Evolutionary conservation across 2,888 invertebrate genomes (phyloP).

Genomic region (Chloromyia formosa): DNA sequence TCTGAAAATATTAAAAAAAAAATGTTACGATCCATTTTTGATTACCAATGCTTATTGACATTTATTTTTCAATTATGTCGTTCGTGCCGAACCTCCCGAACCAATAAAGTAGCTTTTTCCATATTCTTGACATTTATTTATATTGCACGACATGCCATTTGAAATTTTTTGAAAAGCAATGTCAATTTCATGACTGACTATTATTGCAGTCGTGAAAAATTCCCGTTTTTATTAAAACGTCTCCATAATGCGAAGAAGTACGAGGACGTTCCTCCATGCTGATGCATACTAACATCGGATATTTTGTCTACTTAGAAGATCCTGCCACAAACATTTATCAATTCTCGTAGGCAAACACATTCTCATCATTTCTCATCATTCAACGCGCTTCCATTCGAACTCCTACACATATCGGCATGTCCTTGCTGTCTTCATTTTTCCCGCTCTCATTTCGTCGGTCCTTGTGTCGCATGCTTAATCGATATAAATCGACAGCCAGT

Average conservation of each 20-base stretch:
- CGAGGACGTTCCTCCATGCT: not conserved
- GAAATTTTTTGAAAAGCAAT: constrained; percentile 24
- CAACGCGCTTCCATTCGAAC: not conserved
- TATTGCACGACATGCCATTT: constrained; percentile 20
- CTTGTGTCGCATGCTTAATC: constrained; percentile 24
- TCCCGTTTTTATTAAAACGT: constrained; percentile 35
- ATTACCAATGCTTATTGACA: too few species aligned
- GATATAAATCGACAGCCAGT: constrained; percentile 30
- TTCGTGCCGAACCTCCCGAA: too few species aligned
- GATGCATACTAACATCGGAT: constrained; percentile 15
- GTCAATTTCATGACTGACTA: constrained; percentile 36
- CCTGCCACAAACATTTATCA: constrained; percentile 38
- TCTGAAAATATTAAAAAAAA: too few species aligned
- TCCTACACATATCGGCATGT: not conserved
- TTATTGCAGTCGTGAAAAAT: constrained; percentile 34
- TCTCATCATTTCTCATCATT: constrained; percentile 40
- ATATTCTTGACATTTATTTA: not conserved
- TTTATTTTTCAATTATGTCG: too few species aligned
- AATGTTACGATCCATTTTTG: too few species aligned
- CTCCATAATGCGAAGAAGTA: not conserved
- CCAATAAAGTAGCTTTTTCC: too few species aligned
- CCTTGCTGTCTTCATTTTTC: constrained; percentile 30
- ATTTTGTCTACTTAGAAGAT: constrained; percentile 34
- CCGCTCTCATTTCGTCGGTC: not conserved
- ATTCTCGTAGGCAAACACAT: constrained; percentile 29